These are phyloP conservation scores for Sminthurinus aureus DNA, from an alignment of 2,888 invertebrate species.

Conservation along the genomic window DNA sequence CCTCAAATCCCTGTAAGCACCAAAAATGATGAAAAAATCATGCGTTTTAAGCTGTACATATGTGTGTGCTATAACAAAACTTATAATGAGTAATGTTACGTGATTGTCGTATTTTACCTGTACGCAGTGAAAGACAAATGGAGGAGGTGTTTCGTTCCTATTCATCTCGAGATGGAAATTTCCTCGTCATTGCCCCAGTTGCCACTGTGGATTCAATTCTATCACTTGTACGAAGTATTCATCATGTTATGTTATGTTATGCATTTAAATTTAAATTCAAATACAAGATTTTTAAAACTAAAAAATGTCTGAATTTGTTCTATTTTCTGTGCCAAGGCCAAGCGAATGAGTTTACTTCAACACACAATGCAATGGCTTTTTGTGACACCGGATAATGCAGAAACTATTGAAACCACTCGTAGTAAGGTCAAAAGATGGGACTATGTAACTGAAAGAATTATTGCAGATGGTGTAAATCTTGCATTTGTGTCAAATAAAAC, in stretches of 20 bases:
- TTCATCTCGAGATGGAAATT: constrained; percentile 43
- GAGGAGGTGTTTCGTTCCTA: constrained; percentile 50
- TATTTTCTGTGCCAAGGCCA: constrained; percentile 65
- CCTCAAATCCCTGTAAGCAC: constrained; percentile 46
- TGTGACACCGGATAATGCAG: constrained; percentile 71
- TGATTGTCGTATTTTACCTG: background rate
- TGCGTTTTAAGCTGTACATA: no score
- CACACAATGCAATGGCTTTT: constrained; percentile 84
- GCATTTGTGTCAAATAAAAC: constrained; percentile 76
- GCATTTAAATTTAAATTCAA: constrained; percentile 6
- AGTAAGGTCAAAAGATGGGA: constrained; percentile 42
- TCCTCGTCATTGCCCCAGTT: constrained; percentile 50
- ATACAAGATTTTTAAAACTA: background rate
- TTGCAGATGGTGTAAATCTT: constrained; percentile 81
- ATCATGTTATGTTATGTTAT: background rate
- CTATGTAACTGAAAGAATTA: constrained; percentile 60
- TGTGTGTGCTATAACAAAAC: no score
- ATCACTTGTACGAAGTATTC: constrained; percentile 44
- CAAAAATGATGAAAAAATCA: no score
- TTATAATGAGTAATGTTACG: no score
- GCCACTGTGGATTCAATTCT: constrained; percentile 50
- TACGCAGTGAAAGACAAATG: constrained; percentile 49
- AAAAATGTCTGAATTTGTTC: no score
- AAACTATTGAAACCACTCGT: constrained; percentile 35
- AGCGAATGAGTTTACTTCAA: constrained; percentile 72